Percentiles rank a stretch among this genome's conserved stretches.
These are phyloP conservation scores for Oryzias sinensis DNA, from an alignment of 2,797 vertebrate species.

Conservation along the genomic window DNA sequence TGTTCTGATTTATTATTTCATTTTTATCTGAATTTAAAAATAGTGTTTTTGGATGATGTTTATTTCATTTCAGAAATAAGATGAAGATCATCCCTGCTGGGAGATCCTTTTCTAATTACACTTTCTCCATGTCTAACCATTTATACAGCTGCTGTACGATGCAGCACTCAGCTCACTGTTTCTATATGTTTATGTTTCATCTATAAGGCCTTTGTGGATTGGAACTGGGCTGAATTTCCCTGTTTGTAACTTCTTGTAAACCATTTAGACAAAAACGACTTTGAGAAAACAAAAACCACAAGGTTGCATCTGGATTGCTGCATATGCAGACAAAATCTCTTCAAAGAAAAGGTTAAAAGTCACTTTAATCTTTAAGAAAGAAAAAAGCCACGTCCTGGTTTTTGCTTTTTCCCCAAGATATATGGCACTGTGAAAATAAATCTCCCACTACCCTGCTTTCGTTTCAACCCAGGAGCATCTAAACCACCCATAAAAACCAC, in stretches of 20 bases:
- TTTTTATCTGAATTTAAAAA: too few relatives aligned
- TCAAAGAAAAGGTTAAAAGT: neutral
- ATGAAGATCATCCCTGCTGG: too few relatives aligned
- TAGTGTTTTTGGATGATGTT: neutral
- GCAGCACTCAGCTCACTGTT: neutral
- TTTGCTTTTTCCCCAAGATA: slow-evolving; percentile 5
- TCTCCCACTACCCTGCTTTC: slow-evolving; percentile 21
- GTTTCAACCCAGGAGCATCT: slow-evolving; percentile 15
- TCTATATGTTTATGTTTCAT: neutral
- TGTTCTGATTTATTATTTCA: neutral
- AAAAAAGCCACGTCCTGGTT: neutral
- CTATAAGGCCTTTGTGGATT: slow-evolving; percentile 5
- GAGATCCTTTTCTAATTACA: too few relatives aligned
- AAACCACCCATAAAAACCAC: slow-evolving; percentile 29
- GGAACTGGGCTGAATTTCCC: neutral
- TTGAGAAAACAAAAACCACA: too few relatives aligned
- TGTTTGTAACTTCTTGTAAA: too few relatives aligned
- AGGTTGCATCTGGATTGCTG: too few relatives aligned
- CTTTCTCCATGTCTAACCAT: too few relatives aligned
- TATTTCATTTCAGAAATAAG: neutral
- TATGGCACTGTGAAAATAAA: slow-evolving; percentile 17
- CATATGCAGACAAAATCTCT: too few relatives aligned
- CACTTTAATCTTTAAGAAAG: neutral
- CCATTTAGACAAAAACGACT: too few relatives aligned
- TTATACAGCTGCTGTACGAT: neutral